phyloP scores from a whole-genome alignment of 1,140 invertebrate genomes.

The Saccostrea echinata region DNA sequence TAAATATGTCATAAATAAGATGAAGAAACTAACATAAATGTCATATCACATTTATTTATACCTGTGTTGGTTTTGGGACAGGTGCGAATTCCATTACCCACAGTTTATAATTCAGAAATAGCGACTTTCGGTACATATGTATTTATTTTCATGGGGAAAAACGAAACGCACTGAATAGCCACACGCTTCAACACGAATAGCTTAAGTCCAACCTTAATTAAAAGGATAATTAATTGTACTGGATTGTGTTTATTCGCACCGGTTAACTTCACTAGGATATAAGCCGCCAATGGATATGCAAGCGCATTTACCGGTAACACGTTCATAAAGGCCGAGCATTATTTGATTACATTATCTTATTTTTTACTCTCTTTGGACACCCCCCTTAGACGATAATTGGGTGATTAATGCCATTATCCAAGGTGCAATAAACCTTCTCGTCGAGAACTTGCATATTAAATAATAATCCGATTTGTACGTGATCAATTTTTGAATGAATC shows the following conservation, averaged over 20 bases:
- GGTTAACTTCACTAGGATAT: not conserved
- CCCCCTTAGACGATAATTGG: not conserved
- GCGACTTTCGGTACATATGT: not conserved
- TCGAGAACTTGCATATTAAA: constrained; percentile 6
- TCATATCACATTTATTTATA: not conserved
- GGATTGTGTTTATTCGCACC: constrained; percentile 25
- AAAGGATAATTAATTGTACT: constrained; percentile 20
- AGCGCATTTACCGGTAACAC: constrained; percentile 27
- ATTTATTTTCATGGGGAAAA: constrained; percentile 12
- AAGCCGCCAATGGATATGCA: not conserved
- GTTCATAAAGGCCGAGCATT: constrained; percentile 2
- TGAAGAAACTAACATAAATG: constrained; percentile 17
- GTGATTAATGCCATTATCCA: constrained; percentile 6
- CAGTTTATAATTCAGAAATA: not conserved
- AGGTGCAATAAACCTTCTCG: not conserved
- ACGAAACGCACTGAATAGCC: constrained; percentile 26
- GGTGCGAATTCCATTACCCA: constrained; percentile 5
- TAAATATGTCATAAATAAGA: constrained; percentile 26
- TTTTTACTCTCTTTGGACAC: not conserved
- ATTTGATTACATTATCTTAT: constrained; percentile 31
- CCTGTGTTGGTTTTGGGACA: not conserved
- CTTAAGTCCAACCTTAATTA: constrained; percentile 21
- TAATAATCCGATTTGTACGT: constrained; percentile 18
- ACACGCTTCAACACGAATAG: constrained; percentile 3
- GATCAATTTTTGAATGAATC: not conserved